Evolutionary conservation across 2,113 vertebrate genomes (phyloP).

Genomic region (Prunella fulvescens): DNA sequence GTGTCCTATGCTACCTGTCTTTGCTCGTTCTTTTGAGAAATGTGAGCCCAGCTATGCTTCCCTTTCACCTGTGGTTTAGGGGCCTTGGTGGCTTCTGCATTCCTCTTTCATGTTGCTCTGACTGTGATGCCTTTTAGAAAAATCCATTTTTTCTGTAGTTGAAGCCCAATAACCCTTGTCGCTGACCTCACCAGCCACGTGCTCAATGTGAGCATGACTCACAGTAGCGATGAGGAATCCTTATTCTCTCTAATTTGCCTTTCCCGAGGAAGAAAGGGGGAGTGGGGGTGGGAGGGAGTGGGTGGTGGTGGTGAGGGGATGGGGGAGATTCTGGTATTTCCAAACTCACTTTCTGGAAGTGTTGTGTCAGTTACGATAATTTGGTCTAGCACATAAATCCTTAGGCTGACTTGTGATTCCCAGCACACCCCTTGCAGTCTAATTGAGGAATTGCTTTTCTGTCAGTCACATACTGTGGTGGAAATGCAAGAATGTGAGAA

Average conservation of each 20-base stretch:
- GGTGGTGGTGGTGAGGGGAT: background rate
- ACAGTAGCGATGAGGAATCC: background rate
- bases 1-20: background rate
- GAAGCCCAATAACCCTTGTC: background rate
- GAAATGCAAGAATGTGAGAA: constrained; percentile 51
- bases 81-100: background rate
- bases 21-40: background rate
- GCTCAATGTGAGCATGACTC: constrained; percentile 51
- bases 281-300: background rate
- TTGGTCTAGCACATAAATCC: constrained; percentile 13
- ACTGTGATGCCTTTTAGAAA: background rate
- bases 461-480: constrained; percentile 3
- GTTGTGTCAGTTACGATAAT: constrained; percentile 36
- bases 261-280: background rate
- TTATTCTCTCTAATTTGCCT: constrained; percentile 12
- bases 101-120: background rate
- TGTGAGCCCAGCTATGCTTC: background rate
- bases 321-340: constrained; percentile 43
- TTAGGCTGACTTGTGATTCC: background rate
- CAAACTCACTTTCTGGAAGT: constrained; percentile 53
- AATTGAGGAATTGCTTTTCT: constrained; percentile 30
- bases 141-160: background rate
- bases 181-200: constrained; percentile 35
- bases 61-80: background rate
- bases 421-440: constrained; percentile 26